Conservation (phyloP, 1,140 invertebrate species). For the Ceratoteleas bidentatus region DNA sequence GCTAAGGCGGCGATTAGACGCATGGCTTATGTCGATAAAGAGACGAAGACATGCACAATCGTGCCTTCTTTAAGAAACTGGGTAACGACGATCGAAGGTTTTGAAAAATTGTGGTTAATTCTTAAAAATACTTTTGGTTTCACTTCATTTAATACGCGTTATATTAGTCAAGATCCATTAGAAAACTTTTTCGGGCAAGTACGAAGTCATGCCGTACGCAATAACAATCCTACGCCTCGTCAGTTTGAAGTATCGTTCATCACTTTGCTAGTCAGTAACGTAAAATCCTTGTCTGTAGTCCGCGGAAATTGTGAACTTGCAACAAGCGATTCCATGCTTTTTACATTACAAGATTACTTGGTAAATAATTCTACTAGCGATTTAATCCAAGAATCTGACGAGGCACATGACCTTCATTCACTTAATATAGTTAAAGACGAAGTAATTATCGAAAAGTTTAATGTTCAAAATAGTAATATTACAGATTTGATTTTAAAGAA, state of each 20-base stretch:
- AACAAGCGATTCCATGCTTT: constrained; percentile 7
- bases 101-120: constrained; percentile 33
- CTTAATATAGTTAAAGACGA: not conserved
- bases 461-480: not conserved
- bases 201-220: constrained; percentile 18
- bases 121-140: constrained; percentile 25
- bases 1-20: not conserved
- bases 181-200: constrained; percentile 61
- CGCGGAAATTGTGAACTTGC: constrained; percentile 18
- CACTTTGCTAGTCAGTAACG: constrained; percentile 21
- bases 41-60: not conserved
- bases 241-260: constrained; percentile 40
- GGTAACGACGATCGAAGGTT: constrained; percentile 25
- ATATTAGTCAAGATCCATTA: constrained; percentile 52
- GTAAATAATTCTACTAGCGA: not conserved
- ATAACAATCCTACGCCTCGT: constrained; percentile 37
- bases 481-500: not conserved
- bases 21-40: constrained; percentile 11
- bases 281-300: no score
- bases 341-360: constrained; percentile 1
- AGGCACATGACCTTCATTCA: not conserved
- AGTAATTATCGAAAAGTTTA: not conserved
- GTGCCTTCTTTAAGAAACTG: constrained; percentile 39
- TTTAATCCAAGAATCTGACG: not conserved
- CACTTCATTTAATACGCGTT: constrained; percentile 14